Percentiles rank a stretch among this genome's conserved stretches.
These are phyloP conservation scores for Zeuzera pyrina DNA, from an alignment of 2,888 invertebrate genomes.

Conservation along the genomic window DNA sequence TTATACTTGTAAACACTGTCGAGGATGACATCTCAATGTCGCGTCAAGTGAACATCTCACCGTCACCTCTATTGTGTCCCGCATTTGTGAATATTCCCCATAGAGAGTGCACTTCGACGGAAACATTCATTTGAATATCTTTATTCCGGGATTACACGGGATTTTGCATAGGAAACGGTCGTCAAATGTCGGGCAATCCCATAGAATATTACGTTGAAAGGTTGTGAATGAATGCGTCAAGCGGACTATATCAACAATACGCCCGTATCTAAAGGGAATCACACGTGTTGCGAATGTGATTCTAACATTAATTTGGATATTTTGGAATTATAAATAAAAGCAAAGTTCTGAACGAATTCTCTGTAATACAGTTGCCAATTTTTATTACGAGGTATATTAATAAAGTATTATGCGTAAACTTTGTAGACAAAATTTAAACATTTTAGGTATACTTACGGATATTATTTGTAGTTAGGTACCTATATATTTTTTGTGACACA, in stretches of 20 bases:
- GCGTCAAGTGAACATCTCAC: conserved; percentile 57
- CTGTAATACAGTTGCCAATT: too few relatives aligned
- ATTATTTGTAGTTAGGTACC: too few relatives aligned
- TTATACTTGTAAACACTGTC: conserved; percentile 57
- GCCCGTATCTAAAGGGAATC: conserved; percentile 42
- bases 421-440: too few relatives aligned
- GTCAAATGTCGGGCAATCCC: conserved; percentile 41
- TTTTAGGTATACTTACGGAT: too few relatives aligned
- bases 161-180: conserved; percentile 70
- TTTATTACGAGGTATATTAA: too few relatives aligned
- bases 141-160: conserved; percentile 66
- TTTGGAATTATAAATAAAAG: too few relatives aligned
- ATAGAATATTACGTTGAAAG: conserved; percentile 24
- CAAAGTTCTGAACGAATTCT: too few relatives aligned
- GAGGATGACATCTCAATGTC: conserved; percentile 45
- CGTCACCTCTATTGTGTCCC: conserved; percentile 33
- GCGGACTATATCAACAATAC: conserved; percentile 42
- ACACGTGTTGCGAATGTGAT: conserved; percentile 40
- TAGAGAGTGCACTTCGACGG: conserved; percentile 47
- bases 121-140: conserved; percentile 54
- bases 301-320: conserved; percentile 47
- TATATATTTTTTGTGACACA: too few relatives aligned
- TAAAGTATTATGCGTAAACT: too few relatives aligned
- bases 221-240: conserved; percentile 36
- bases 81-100: conserved; percentile 23